Conservation (phyloP, 2,888 invertebrate genomes). For the Diaperis boleti region DNA sequence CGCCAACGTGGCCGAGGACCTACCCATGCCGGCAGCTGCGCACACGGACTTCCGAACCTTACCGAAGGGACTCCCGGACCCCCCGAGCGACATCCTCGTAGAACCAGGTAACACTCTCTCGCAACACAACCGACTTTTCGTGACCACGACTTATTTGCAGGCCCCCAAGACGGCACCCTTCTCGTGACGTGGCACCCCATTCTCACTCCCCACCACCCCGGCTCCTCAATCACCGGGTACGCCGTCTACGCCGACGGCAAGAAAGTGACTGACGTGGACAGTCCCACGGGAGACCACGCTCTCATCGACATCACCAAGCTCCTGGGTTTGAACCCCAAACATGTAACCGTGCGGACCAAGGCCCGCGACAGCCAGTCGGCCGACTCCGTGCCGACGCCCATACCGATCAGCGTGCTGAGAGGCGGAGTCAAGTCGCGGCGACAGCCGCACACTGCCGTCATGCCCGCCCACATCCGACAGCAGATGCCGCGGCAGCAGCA, state of each 20-base stretch:
- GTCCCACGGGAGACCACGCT: slow-evolving; percentile 89
- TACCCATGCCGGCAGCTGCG: slow-evolving; percentile 80
- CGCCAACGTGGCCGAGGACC: slow-evolving; percentile 75
- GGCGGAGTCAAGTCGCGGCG: slow-evolving; percentile 66
- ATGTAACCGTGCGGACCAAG: slow-evolving; percentile 96
- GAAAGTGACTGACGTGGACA: slow-evolving; percentile 76
- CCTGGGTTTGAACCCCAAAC: slow-evolving; percentile 93
- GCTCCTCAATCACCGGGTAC: slow-evolving; percentile 94
- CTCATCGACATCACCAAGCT: slow-evolving; percentile 95
- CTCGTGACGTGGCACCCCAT: slow-evolving; percentile 99
- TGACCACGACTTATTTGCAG: slow-evolving; percentile 63
- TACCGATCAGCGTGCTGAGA: slow-evolving; percentile 82
- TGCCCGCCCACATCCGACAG: slow-evolving; percentile 67
- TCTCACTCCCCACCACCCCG: slow-evolving; percentile 77
- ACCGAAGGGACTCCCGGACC: slow-evolving; percentile 90
- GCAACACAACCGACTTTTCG: slow-evolving; percentile 26
- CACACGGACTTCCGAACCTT: slow-evolving; percentile 96
- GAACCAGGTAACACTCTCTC: slow-evolving; percentile 59
- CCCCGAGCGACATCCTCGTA: slow-evolving; percentile 84
- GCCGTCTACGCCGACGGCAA: slow-evolving; percentile 98
- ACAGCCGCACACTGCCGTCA: slow-evolving; percentile 65
- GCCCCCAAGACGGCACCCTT: slow-evolving; percentile 98
- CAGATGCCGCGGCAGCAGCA: slow-evolving; percentile 65
- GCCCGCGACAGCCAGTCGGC: slow-evolving; percentile 93
- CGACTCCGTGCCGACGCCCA: slow-evolving; percentile 89